phyloP scores from a whole-genome alignment of 2,797 vertebrate genomes.

The Triplophysa bombifrons region DNA sequence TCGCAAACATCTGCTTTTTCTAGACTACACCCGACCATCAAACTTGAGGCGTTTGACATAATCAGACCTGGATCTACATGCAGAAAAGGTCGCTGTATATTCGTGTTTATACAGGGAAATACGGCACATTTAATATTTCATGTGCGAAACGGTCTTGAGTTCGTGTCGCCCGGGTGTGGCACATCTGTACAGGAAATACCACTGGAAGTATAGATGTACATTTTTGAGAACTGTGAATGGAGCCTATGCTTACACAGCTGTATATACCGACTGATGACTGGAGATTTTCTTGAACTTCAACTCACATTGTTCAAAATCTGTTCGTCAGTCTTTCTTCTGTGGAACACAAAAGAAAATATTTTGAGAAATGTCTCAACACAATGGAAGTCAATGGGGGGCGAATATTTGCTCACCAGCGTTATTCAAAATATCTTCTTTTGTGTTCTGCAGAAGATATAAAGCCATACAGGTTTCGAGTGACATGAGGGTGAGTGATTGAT shows the following conservation, averaged over 20 bases:
- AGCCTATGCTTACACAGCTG: slow-evolving; percentile 31
- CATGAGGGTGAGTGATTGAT: too few species aligned
- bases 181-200: slow-evolving; percentile 44
- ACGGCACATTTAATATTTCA: slow-evolving; percentile 17
- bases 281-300: background rate
- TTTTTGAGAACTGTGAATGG: background rate
- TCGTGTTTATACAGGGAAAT: background rate
- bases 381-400: too few species aligned
- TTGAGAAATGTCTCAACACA: too few species aligned
- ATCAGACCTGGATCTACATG: background rate
- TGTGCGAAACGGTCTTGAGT: background rate
- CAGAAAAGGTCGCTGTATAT: background rate
- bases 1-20: background rate
- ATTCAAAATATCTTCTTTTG: too few species aligned
- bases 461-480: too few species aligned
- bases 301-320: too few species aligned
- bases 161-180: slow-evolving; percentile 14
- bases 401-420: too few species aligned
- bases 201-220: slow-evolving; percentile 33
- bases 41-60: background rate
- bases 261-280: slow-evolving; percentile 3
- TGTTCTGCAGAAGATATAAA: too few species aligned
- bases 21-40: background rate
- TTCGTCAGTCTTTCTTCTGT: too few species aligned
- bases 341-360: too few species aligned